Conservation (phyloP, 2,113 vertebrate species). For the Archocentrus centrarchus region DNA sequence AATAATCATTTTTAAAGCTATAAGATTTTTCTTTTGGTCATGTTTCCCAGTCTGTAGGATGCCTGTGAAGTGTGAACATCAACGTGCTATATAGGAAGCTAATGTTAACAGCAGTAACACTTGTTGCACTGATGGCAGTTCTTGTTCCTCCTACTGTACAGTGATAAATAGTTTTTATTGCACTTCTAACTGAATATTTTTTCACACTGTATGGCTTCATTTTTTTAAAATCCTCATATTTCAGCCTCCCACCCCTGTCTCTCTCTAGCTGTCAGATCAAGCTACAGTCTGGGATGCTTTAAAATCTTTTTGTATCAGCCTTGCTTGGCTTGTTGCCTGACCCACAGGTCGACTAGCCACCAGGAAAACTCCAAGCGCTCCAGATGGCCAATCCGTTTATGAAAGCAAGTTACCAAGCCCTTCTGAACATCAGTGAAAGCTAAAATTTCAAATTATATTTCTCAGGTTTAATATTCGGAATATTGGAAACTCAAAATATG, state of each 20-base stretch:
- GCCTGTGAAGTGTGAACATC: neutral
- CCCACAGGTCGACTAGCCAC: slow-evolving; percentile 56
- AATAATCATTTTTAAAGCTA: neutral
- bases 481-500: neutral
- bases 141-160: neutral
- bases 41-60: neutral
- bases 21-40: neutral
- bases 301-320: slow-evolving; percentile 53
- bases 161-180: slow-evolving; percentile 31
- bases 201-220: slow-evolving; percentile 2
- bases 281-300: slow-evolving; percentile 27
- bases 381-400: slow-evolving; percentile 56
- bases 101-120: slow-evolving; percentile 17
- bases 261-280: slow-evolving; percentile 35
- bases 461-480: slow-evolving; percentile 6
- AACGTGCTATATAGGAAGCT: slow-evolving; percentile 13
- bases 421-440: slow-evolving; percentile 41
- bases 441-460: slow-evolving; percentile 28
- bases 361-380: slow-evolving; percentile 52
- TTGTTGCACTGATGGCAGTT: slow-evolving; percentile 19
- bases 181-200: slow-evolving; percentile 31
- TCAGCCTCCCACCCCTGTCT: slow-evolving; percentile 9
- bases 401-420: slow-evolving; percentile 33
- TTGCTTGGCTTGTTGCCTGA: slow-evolving; percentile 56
- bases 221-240: slow-evolving; percentile 23